Base-by-base conservation (phyloP, 2,797 vertebrate genomes). In the Tamandua tetradactyla region DNA sequence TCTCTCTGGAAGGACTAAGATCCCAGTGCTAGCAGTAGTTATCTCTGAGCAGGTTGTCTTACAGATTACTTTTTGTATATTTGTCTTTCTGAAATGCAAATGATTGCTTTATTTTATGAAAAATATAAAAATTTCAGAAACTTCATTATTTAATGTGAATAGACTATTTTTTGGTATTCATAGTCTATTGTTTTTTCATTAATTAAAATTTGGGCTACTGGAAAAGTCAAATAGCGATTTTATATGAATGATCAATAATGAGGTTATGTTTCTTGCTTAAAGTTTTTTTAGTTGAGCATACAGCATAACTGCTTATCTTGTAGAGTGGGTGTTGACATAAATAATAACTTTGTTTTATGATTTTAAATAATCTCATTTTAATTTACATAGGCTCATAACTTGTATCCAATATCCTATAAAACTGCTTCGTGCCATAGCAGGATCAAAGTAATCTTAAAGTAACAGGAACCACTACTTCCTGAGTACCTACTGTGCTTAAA, bases 321-420 rank as follows among this genome's bases (percentile, higher is more conserved):
- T 37, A 81, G 27, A 87, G 87, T 83, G 17, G 0, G 37, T 35
- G 2, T 75, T 17, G 52, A 7, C 42, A 95, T 30, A 52, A 78
- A 79, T 87, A 69, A 32, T 27, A 80, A 83, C 35, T 61, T 79
- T 49, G 66, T 10, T 59, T 7, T 57, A 86, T 74, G 25, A 27
- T 71, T 92, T 96, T 37, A 93, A 90, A 47, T 88, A 49, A 59
- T 47, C 86, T 92, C 52, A 68, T 4, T 7, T 93, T 66, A 71
- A 83, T 90, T 94, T 81, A 37, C 17, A 72, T 30, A 81, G 22
- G 23, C 35, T 35, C 7, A 40, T 32, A 87, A 83, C 2, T 42
- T 88, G 44, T 10, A 62, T 8, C 2, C 0, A 66, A 1, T 62
- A 32, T 76, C 1, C 27, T 72, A 9, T 44, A 87, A 12, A 57